Evolutionary conservation across 2,113 vertebrate genomes (phyloP).

Genomic region (Eurypyga helias): DNA sequence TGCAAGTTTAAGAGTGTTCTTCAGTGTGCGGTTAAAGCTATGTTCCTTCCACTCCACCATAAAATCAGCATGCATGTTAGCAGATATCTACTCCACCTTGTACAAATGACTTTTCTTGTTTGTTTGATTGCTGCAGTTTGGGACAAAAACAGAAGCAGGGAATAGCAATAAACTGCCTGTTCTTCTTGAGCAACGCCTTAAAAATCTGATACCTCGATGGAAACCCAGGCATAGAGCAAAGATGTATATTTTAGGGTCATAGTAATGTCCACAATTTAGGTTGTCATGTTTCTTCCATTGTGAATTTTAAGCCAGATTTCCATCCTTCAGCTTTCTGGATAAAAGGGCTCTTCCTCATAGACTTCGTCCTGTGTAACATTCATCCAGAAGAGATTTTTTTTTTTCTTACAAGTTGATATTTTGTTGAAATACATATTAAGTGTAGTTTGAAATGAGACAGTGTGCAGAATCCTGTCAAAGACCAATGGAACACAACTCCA

Average conservation of each 20-base stretch:
- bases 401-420: not conserved
- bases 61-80: conserved; percentile 57
- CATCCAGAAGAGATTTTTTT: not conserved
- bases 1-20: conserved; percentile 58
- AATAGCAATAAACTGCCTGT: not conserved
- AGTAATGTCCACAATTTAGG: not conserved
- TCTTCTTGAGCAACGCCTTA: not conserved
- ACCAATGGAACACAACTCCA: not conserved
- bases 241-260: not conserved
- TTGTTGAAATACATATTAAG: not conserved
- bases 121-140: not conserved
- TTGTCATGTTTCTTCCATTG: not conserved
- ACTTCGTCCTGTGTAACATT: not conserved
- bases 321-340: not conserved
- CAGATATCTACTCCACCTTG: conserved; percentile 41
- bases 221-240: not conserved
- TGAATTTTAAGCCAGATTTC: not conserved
- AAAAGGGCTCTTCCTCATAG: not conserved
- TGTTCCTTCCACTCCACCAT: conserved; percentile 30
- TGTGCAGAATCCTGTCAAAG: not conserved
- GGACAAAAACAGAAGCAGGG: not conserved
- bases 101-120: conserved; percentile 31
- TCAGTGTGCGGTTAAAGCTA: not conserved
- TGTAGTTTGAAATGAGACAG: not conserved
- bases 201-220: not conserved